phyloP scores from a whole-genome alignment of 1,140 invertebrate genomes.

The Lysiphlebus fabarum region DNA sequence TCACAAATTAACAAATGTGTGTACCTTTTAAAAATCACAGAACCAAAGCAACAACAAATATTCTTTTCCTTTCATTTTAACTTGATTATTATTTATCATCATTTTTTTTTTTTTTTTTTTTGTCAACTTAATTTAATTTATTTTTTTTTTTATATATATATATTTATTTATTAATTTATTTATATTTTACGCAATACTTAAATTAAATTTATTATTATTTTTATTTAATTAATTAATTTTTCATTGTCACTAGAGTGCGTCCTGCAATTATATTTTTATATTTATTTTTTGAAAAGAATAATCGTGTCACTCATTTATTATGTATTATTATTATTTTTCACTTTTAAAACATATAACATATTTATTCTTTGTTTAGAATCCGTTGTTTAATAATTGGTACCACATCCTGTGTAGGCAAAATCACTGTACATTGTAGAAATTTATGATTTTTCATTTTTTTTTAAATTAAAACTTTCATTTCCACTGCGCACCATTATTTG shows the following conservation, averaged over 20 bases:
- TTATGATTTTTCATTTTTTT: slow-evolving; percentile 29
- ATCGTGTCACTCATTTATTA: too few species aligned
- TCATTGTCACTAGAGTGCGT: too few species aligned
- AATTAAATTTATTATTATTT: not conserved
- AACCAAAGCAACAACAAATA: slow-evolving; percentile 54
- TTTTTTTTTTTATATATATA: not conserved
- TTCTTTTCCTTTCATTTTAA: slow-evolving; percentile 29
- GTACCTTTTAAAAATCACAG: slow-evolving; percentile 53
- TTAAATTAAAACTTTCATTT: slow-evolving; percentile 28
- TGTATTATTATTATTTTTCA: too few species aligned
- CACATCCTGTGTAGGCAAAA: slow-evolving; percentile 49
- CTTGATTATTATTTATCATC: not conserved
- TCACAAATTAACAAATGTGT: slow-evolving; percentile 53
- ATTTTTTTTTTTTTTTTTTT: slow-evolving; percentile 2
- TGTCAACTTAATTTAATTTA: not conserved
- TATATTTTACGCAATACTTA: not conserved
- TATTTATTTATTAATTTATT: not conserved
- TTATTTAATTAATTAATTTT: slow-evolving; percentile 16
- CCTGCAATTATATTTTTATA: slow-evolving; percentile 16
- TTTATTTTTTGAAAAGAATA: slow-evolving; percentile 21
- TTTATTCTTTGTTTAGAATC: slow-evolving; percentile 36
- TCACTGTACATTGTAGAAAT: slow-evolving; percentile 57
- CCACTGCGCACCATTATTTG: slow-evolving; percentile 29
- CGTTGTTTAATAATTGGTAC: slow-evolving; percentile 37
- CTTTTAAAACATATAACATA: slow-evolving; percentile 5